Evolutionary conservation across 2,888 invertebrate genomes (phyloP).

Genomic region (Gisinianus flammeolus): DNA sequence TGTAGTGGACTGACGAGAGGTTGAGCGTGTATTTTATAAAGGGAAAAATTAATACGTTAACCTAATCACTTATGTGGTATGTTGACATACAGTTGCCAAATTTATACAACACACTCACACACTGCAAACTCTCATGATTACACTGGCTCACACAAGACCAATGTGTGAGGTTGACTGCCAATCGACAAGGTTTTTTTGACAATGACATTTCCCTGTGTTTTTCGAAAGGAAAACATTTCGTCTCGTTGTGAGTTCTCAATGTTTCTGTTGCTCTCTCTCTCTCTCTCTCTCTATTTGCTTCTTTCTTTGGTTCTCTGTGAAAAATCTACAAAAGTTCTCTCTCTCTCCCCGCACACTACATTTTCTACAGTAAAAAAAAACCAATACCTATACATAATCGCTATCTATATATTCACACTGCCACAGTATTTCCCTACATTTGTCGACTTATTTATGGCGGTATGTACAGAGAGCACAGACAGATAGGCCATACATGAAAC

Average conservation of each 20-base stretch:
- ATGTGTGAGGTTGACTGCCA: not conserved
- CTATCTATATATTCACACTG: not conserved
- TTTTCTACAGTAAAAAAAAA: not conserved
- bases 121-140: constrained; percentile 24
- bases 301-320: too few relatives aligned
- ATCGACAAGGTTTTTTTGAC: not conserved
- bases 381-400: not conserved
- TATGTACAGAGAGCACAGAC: too few relatives aligned
- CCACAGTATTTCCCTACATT: too few relatives aligned
- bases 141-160: not conserved
- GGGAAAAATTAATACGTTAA: constrained; percentile 18
- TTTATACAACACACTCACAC: constrained; percentile 21
- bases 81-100: constrained; percentile 30
- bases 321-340: too few relatives aligned
- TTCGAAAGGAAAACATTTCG: not conserved
- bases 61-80: constrained; percentile 29
- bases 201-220: constrained; percentile 20
- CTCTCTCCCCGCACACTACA: too few relatives aligned
- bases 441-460: too few relatives aligned
- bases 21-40: too few relatives aligned
- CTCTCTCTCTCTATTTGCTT: too few relatives aligned
- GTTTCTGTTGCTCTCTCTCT: not conserved
- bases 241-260: not conserved
- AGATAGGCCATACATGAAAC: too few relatives aligned
- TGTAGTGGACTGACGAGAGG: too few relatives aligned